phyloP scores from a whole-genome alignment of 1,140 invertebrate species.

The Neodiprion lecontei region DNA sequence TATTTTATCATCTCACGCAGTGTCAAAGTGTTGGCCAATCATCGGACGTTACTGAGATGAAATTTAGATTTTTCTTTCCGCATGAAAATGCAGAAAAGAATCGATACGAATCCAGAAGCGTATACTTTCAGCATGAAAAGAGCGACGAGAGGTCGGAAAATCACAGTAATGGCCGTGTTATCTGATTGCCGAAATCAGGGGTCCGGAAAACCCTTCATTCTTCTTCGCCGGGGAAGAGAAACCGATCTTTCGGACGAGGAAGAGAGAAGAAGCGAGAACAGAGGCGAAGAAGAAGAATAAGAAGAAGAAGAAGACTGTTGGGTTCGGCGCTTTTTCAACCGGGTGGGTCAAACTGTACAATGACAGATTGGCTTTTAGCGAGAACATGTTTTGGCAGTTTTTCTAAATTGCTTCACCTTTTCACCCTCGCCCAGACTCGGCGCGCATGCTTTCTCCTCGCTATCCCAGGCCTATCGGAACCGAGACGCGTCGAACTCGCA shows the following conservation, averaged over 20 bases:
- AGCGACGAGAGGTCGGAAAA: conserved; percentile 23
- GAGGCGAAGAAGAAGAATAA: neutral
- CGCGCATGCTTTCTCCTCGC: too few relatives aligned
- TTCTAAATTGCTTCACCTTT: neutral
- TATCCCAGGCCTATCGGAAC: too few relatives aligned
- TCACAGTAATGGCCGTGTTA: conserved; percentile 33
- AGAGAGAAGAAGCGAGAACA: neutral
- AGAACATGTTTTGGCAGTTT: conserved; percentile 4
- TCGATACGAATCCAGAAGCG: neutral
- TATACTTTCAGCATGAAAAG: neutral
- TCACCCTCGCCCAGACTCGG: neutral
- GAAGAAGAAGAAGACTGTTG: neutral
- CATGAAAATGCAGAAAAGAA: too few relatives aligned
- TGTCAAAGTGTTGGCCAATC: too few relatives aligned
- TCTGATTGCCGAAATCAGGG: conserved; percentile 29
- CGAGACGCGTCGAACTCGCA: too few relatives aligned
- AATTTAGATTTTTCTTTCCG: too few relatives aligned
- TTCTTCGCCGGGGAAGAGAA: neutral
- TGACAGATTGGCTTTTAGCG: conserved; percentile 7
- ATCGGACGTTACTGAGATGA: too few relatives aligned
- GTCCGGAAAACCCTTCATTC: conserved; percentile 12
- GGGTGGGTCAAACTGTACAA: neutral
- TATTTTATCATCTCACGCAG: too few relatives aligned
- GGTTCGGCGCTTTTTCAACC: neutral
- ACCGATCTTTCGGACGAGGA: neutral